A percentile compares a stretch with the other conserved stretches of the same genome.
Conservation (phyloP, 2,113 vertebrate species). For the Halichoeres trimaculatus region DNA sequence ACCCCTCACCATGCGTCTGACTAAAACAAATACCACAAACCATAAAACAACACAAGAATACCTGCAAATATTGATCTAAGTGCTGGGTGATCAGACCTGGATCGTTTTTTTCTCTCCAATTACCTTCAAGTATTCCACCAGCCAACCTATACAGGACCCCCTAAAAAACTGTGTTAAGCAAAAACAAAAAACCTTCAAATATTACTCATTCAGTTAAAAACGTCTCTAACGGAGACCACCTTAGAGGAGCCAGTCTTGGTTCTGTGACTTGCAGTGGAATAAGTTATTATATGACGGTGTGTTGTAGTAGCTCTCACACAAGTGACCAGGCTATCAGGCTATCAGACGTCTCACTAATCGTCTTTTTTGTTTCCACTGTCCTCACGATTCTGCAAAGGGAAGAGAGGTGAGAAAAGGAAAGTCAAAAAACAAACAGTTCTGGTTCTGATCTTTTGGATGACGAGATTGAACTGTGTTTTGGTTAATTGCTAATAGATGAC, state of each 20-base stretch:
- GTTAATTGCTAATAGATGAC: neutral
- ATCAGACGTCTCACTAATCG: too few relatives aligned
- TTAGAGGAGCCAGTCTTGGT: neutral
- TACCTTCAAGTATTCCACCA: neutral
- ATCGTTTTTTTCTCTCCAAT: conserved; percentile 6
- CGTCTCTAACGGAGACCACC: neutral
- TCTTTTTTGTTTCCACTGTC: conserved; percentile 74
- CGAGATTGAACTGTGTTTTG: too few relatives aligned
- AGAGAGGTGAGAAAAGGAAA: neutral
- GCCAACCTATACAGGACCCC: neutral
- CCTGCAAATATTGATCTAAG: neutral
- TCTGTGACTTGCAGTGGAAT: conserved; percentile 15
- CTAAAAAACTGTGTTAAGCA: conserved; percentile 5
- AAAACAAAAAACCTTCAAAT: conserved; percentile 17
- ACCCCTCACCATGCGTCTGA: neutral
- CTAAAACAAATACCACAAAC: conserved; percentile 12
- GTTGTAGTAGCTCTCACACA: neutral
- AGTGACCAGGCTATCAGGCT: neutral
- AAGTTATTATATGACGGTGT: neutral
- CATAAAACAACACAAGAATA: neutral
- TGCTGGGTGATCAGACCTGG: conserved; percentile 23
- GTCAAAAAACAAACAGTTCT: too few relatives aligned
- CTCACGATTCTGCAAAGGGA: conserved; percentile 64
- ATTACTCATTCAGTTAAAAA: conserved; percentile 8
- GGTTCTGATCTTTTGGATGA: too few relatives aligned